Conservation (phyloP, 2,797 vertebrate genomes). For the Prionace glauca region DNA sequence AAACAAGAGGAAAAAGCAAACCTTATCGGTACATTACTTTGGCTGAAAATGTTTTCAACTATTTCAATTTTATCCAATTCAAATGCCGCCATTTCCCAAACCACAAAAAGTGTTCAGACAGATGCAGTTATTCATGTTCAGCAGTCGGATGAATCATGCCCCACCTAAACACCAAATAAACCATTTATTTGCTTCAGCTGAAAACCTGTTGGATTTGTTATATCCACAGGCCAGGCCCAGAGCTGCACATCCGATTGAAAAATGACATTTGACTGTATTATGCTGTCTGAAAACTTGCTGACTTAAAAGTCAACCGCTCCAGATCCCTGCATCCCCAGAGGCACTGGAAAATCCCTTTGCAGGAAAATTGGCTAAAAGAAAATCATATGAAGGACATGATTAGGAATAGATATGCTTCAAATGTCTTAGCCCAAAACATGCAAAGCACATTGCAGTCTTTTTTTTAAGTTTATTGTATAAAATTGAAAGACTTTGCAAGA, state of each 20-base stretch:
- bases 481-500: not conserved
- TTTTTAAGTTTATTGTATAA: not conserved
- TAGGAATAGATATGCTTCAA: not conserved
- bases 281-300: not conserved
- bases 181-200: not conserved
- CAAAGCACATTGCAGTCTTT: not conserved
- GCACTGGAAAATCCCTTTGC: not conserved
- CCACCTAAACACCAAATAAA: not conserved
- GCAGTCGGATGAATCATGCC: not conserved
- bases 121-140: not conserved
- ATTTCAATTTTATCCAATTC: not conserved
- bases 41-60: not conserved
- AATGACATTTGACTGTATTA: not conserved
- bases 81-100: not conserved
- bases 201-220: not conserved
- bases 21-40: not conserved
- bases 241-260: not conserved
- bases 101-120: not conserved
- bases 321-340: not conserved
- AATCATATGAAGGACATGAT: not conserved
- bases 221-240: not conserved
- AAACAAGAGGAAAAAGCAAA: not conserved
- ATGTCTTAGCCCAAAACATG: not conserved
- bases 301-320: not conserved
- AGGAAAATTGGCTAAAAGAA: not conserved